These are phyloP conservation scores for Laticauda colubrina DNA, from an alignment of 2,113 vertebrate genomes.

Conservation along the genomic window DNA sequence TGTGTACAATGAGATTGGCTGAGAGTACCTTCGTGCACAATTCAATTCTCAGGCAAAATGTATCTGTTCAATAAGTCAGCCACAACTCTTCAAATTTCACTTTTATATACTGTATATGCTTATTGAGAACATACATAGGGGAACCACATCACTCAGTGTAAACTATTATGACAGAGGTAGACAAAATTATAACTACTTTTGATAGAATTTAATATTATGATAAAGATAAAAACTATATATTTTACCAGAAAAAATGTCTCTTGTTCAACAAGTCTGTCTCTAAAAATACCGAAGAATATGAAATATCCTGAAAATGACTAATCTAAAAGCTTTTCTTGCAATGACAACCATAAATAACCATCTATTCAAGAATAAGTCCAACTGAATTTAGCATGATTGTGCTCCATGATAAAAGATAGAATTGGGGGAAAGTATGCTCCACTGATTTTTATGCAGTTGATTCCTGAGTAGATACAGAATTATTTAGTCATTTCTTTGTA, in stretches of 20 bases:
- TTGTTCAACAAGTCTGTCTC: background rate
- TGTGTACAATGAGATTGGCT: too few relatives aligned
- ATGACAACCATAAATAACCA: background rate
- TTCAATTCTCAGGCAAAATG: background rate
- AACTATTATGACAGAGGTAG: background rate
- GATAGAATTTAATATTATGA: background rate
- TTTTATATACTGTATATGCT: background rate
- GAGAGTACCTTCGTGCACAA: too few relatives aligned
- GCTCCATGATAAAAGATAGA: background rate
- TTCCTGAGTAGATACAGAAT: background rate
- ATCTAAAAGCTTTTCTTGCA: background rate
- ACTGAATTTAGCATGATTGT: background rate
- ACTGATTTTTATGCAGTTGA: background rate
- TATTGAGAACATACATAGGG: background rate
- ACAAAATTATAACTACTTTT: background rate
- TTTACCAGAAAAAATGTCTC: background rate
- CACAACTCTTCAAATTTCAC: background rate
- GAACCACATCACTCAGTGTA: background rate
- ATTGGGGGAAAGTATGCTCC: background rate
- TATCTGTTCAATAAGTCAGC: background rate
- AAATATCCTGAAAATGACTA: background rate
- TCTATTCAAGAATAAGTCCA: background rate
- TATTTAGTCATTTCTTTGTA: background rate
- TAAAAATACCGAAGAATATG: background rate
- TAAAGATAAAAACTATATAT: background rate